phyloP scores from a whole-genome alignment of 2,113 vertebrate genomes.

The Chionomys nivalis region DNA sequence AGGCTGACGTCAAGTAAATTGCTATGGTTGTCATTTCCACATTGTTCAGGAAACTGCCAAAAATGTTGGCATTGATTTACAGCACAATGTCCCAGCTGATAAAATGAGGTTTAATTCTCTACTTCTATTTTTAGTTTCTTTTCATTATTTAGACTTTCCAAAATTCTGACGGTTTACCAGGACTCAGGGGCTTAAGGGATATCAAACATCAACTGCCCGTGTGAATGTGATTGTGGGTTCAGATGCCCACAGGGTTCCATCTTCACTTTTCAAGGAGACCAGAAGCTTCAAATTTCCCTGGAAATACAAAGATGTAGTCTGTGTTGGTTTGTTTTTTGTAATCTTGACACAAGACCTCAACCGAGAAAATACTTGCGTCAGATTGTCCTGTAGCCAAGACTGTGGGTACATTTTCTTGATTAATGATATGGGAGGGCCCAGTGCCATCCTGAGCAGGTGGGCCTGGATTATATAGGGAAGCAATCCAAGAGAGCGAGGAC shows the following conservation, averaged over 20 bases:
- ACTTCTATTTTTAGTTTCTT: conserved; percentile 4
- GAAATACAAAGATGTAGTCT: background rate
- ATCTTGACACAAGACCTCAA: background rate
- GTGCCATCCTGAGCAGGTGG: background rate
- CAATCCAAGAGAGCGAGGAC: background rate
- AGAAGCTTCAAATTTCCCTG: background rate
- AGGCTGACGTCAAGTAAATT: conserved; percentile 11
- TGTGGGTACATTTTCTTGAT: background rate
- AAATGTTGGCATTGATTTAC: conserved; percentile 16
- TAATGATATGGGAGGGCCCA: background rate
- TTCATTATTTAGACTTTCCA: background rate
- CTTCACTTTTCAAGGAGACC: conserved; percentile 5
- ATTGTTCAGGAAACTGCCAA: background rate
- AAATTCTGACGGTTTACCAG: background rate
- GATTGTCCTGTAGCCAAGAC: background rate
- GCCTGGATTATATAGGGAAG: background rate
- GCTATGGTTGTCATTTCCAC: background rate
- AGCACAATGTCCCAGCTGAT: conserved; percentile 11
- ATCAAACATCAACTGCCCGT: background rate
- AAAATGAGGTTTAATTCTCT: conserved; percentile 10
- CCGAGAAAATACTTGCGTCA: background rate
- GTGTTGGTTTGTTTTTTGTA: background rate
- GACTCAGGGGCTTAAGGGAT: background rate
- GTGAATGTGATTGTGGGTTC: background rate
- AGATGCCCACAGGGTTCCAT: background rate